Evolutionary conservation across 2,113 vertebrate species (phyloP).

Genomic region (Sylvilagus bachmani): DNA sequence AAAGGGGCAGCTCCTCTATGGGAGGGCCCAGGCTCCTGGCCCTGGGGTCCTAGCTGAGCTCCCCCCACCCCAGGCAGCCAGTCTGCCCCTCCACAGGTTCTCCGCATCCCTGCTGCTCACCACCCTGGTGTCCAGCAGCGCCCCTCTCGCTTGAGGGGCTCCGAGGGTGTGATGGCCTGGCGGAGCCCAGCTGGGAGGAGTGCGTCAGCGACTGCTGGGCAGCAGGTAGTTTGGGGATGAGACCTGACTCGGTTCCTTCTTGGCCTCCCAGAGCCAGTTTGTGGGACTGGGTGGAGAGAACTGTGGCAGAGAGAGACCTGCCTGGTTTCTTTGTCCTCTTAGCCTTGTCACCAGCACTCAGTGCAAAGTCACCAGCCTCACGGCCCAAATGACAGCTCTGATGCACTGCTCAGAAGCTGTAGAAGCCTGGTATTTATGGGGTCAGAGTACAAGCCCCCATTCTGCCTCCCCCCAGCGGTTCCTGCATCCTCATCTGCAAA

Average conservation of each 20-base stretch:
- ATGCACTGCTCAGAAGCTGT: not conserved
- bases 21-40: not conserved
- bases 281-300: not conserved
- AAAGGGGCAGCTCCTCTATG: not conserved
- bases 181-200: not conserved
- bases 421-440: not conserved
- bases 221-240: not conserved
- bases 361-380: not conserved
- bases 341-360: not conserved
- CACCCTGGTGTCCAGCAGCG: not conserved
- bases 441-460: not conserved
- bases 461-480: not conserved
- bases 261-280: not conserved
- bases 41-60: not conserved
- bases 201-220: not conserved
- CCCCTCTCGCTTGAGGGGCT: not conserved
- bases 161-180: too few species aligned
- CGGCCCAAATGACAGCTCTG: accelerated
- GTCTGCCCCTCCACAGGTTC: not conserved
- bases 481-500: not conserved
- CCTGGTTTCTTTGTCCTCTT: not conserved
- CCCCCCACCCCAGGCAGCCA: not conserved
- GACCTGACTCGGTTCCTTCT: not conserved
- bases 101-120: not conserved
- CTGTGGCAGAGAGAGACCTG: not conserved